phyloP scores from a whole-genome alignment of 2,888 invertebrate species.

The Eupithecia vulgata region DNA sequence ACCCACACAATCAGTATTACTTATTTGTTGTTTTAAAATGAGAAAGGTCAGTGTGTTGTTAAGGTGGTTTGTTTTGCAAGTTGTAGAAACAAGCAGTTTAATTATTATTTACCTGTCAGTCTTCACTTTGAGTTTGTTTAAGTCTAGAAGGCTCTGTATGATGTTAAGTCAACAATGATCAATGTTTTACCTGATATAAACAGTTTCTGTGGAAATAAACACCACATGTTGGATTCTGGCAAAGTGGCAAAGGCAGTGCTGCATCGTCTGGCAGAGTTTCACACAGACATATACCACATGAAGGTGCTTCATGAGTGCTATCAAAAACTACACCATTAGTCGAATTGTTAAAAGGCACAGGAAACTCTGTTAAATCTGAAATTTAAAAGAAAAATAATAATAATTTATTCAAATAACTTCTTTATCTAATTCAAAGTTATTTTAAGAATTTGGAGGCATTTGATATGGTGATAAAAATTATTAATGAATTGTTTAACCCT shows the following conservation, averaged over 20 bases:
- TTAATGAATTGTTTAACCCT: too few species aligned
- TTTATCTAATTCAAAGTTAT: too few species aligned
- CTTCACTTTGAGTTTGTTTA: not conserved
- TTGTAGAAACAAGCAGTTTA: not conserved
- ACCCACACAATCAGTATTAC: not conserved
- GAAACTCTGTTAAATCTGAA: conserved; percentile 55
- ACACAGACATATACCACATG: conserved; percentile 72
- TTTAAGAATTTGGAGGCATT: not conserved
- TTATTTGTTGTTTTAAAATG: not conserved
- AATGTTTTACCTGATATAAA: conserved; percentile 64
- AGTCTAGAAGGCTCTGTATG: not conserved
- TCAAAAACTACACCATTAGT: conserved; percentile 26
- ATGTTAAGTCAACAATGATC: not conserved
- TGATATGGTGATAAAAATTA: too few species aligned
- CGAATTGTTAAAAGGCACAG: conserved; percentile 31
- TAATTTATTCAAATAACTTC: not conserved
- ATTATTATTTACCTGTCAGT: not conserved
- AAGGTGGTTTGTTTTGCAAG: not conserved
- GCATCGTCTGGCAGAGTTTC: conserved; percentile 56
- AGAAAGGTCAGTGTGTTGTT: not conserved
- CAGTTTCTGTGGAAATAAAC: conserved; percentile 71
- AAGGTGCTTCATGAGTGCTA: conserved; percentile 39
- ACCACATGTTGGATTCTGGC: conserved; percentile 67
- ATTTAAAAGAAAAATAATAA: not conserved
- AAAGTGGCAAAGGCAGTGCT: conserved; percentile 71